Evolutionary conservation across 92 coral and sea anemone genomes (phyloP).

Genomic region (Palythoa grandiflora): DNA sequence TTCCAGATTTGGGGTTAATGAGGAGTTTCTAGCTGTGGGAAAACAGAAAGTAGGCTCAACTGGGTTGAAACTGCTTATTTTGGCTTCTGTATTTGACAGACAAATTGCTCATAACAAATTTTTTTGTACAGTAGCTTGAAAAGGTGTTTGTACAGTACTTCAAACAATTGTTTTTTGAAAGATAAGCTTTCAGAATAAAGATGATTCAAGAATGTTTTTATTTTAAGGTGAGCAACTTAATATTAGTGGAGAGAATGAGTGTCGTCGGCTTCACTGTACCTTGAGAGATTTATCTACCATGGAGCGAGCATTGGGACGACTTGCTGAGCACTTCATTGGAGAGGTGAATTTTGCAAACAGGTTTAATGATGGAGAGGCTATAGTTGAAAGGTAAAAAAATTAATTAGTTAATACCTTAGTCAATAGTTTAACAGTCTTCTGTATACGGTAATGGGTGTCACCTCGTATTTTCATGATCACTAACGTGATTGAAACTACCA

Average conservation of each 20-base stretch:
- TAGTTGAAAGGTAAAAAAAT: conserved; percentile 79
- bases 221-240: conserved; percentile 77
- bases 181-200: too few species aligned
- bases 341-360: conserved; percentile 95
- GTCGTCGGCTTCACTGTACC: conserved; percentile 88
- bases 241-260: conserved; percentile 82
- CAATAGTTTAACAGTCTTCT: too few species aligned
- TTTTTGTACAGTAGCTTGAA: neutral
- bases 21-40: too few species aligned
- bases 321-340: conserved; percentile 95
- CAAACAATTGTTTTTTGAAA: too few species aligned
- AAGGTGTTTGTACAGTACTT: too few species aligned
- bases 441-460: neutral
- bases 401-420: neutral
- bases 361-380: conserved; percentile 94
- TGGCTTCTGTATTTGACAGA: too few species aligned
- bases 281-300: conserved; percentile 91
- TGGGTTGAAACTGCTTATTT: too few species aligned
- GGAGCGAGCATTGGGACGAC: conserved; percentile 94
- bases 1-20: too few species aligned
- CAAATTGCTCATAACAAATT: neutral
- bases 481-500: neutral
- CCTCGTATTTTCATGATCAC: neutral
- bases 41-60: too few species aligned
- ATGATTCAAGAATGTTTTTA: neutral